Percentiles rank a stretch among this genome's conserved stretches.
phyloP scores from a whole-genome alignment of 2,113 vertebrate species.

The Sprattus sprattus region DNA sequence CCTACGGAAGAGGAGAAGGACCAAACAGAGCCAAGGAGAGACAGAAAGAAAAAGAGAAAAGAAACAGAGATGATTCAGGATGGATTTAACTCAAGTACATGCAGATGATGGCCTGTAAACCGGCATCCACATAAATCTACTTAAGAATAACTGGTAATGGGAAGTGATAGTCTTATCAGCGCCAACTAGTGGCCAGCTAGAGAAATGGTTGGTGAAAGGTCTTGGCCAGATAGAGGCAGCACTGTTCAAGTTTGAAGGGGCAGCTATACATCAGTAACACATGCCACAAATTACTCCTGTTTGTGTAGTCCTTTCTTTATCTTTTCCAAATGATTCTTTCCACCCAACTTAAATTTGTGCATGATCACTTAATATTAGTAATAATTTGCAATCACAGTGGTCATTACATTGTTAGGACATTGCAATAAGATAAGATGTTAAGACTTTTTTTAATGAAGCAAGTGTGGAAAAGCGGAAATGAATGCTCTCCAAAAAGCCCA shows the following conservation, averaged over 20 bases:
- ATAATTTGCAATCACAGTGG: not conserved
- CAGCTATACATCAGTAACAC: not conserved
- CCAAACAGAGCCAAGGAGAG: not conserved
- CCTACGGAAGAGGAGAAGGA: conserved; percentile 65
- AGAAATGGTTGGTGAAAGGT: not conserved
- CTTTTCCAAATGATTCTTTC: not conserved
- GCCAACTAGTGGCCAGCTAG: conserved; percentile 26
- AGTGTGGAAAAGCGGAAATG: not conserved
- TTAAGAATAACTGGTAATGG: not conserved
- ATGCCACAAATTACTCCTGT: not conserved
- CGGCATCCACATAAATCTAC: not conserved
- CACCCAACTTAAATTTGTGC: no score
- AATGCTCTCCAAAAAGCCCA: not conserved
- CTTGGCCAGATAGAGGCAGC: not conserved
- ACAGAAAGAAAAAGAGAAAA: not conserved
- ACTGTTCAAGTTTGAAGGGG: not conserved
- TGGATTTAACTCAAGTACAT: not conserved
- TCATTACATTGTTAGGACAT: not conserved
- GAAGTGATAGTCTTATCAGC: conserved; percentile 18
- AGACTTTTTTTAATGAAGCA: not conserved
- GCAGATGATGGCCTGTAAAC: not conserved
- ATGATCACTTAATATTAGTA: no score
- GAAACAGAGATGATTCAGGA: not conserved
- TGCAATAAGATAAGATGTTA: not conserved
- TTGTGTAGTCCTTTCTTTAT: not conserved